phyloP scores from a whole-genome alignment of 2,797 vertebrate genomes.

The Falco novaeseelandiae region DNA sequence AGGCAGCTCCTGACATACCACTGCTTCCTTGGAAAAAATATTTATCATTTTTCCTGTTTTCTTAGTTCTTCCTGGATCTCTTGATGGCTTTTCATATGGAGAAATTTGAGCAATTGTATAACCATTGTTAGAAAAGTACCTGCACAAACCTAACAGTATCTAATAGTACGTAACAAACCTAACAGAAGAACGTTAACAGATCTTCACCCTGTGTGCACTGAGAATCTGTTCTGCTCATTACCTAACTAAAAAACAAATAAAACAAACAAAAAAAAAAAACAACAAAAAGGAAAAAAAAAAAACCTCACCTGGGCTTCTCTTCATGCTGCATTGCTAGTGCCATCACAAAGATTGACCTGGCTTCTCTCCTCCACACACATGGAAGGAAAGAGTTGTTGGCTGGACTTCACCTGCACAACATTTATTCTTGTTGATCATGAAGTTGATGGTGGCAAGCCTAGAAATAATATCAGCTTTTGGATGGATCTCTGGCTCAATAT shows the following conservation, averaged over 20 bases:
- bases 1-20: not conserved
- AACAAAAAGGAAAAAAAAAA: not conserved
- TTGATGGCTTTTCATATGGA: not conserved
- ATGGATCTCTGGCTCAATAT: not conserved
- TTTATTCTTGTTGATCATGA: not conserved
- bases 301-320: not conserved
- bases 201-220: not conserved
- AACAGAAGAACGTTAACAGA: not conserved
- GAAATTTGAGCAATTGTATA: not conserved
- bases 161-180: not conserved
- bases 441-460: not conserved
- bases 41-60: not conserved
- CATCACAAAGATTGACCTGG: not conserved
- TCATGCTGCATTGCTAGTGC: not conserved
- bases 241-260: not conserved
- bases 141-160: not conserved
- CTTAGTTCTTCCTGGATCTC: not conserved
- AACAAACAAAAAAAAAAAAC: not conserved
- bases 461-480: not conserved
- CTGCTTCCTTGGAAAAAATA: not conserved
- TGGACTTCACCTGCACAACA: not conserved
- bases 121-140: not conserved
- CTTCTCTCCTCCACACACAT: not conserved
- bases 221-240: not conserved
- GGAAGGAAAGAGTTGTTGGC: not conserved